Evolutionary conservation across 92 coral and sea anemone species (phyloP), one percentile per base, ranked within the genome.

Genomic region (Phenganax marumi): DNA sequence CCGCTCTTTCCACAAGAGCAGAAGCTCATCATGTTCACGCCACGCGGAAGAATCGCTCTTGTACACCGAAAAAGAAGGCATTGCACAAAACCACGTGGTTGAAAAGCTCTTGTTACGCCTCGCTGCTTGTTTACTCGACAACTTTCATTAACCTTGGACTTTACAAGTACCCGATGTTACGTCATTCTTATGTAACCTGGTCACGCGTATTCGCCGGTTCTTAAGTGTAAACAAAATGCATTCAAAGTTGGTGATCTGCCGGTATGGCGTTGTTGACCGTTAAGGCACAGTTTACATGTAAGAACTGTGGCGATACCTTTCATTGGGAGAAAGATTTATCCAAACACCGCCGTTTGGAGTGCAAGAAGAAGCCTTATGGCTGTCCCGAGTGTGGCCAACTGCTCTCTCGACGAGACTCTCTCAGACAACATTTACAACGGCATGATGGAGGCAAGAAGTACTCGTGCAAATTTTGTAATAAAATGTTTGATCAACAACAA

Each of bases 371-470:
- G 23, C 81, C 81, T 18, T 76, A 54, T 18, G 81, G 81, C 57
- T 76, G 81, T 26, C 81, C 81, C 12, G 68, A 76, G 13, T 76
- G 81, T 76, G 81, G 81, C 3, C 81, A 76, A 52, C 68, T 76
- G 21, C 43, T 76, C 6, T 76, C 81, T 18, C 50, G 81, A 13
- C 81, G 81, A 21, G 81, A 76, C 10, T 76, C 81, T 18, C 52
- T 76, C 0, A 23, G 81, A 39, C 81, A 76, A 26, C 81, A 76
- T 39, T 46, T 76, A 8, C 81, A 56, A 76, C 81, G 81, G 10
- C 81, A 76, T 18, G 81, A 52, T 8, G 68, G 68, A 16, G 81
- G 81, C 47, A 76, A 55, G 68, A 76, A 76, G 25, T 76, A 54
- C 24, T 24, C 81, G 13, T 76, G 81, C 16, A 43, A 76, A 13